These are phyloP conservation scores for Erebia aethiops DNA, from an alignment of 2,888 invertebrate species.

Conservation along the genomic window DNA sequence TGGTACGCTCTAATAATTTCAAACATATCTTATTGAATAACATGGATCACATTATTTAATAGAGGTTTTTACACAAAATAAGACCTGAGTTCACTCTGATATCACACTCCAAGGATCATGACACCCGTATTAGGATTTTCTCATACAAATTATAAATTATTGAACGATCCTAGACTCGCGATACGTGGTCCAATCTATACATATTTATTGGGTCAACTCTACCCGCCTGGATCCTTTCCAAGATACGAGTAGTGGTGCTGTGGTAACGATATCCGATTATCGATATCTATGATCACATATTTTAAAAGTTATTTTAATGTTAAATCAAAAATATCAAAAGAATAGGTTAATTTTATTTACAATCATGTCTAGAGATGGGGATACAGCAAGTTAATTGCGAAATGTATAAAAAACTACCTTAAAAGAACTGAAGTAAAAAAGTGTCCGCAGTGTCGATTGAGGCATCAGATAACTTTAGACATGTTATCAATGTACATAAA, in stretches of 20 bases:
- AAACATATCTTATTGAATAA: too few relatives aligned
- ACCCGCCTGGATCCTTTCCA: slow-evolving; percentile 55
- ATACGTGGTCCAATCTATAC: slow-evolving; percentile 55
- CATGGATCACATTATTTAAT: too few relatives aligned
- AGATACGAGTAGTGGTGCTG: slow-evolving; percentile 29
- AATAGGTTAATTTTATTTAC: too few relatives aligned
- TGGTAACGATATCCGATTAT: not conserved
- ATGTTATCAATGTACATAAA: too few relatives aligned
- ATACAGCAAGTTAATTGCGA: too few relatives aligned
- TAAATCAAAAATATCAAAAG: not conserved
- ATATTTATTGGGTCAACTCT: slow-evolving; percentile 62
- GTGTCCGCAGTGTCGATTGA: too few relatives aligned
- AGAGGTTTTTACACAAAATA: not conserved
- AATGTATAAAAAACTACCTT: too few relatives aligned
- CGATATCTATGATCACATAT: not conserved
- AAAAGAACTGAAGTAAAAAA: too few relatives aligned
- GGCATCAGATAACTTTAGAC: too few relatives aligned
- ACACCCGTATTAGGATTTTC: not conserved
- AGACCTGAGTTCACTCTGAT: not conserved
- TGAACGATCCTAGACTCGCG: slow-evolving; percentile 17
- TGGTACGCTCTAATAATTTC: too few relatives aligned
- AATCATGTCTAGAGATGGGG: too few relatives aligned
- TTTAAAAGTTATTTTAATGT: not conserved
- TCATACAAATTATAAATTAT: slow-evolving; percentile 8
- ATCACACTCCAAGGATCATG: not conserved